Evolutionary conservation across 1,140 invertebrate species (phyloP).

Genomic region (Drosophila suzukii): DNA sequence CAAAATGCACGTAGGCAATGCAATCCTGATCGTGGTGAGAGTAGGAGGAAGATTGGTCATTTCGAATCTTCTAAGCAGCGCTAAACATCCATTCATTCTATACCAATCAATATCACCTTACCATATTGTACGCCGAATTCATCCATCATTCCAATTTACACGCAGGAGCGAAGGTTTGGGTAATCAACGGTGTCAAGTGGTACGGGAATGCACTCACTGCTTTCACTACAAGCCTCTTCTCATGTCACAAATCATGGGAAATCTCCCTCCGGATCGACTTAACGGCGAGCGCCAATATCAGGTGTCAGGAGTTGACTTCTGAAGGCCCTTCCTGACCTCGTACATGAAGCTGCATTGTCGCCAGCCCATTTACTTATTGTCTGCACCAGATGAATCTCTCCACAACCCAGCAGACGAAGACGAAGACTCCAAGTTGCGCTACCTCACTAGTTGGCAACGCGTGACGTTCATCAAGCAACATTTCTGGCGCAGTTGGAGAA

Average conservation of each 20-base stretch:
- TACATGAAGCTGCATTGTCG: background rate
- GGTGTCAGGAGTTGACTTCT: background rate
- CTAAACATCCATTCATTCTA: background rate
- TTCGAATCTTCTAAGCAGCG: background rate
- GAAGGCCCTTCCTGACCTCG: background rate
- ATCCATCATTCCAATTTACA: background rate
- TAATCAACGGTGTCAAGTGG: background rate
- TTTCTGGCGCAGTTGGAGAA: background rate
- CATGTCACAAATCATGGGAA: no score
- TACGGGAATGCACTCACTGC: background rate
- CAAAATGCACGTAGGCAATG: background rate
- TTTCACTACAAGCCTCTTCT: background rate
- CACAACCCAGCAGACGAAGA: no score
- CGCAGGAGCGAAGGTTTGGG: background rate
- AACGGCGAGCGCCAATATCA: background rate
- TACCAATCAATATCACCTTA: no score
- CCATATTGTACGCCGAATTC: background rate
- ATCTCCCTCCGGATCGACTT: background rate
- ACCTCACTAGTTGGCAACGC: no score
- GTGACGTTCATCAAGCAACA: background rate
- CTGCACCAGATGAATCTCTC: no score
- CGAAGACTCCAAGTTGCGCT: no score
- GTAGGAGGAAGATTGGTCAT: background rate
- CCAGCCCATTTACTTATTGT: no score
- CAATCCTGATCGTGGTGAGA: background rate